Evolutionary conservation across 1,140 invertebrate species (phyloP), one percentile per base, ranked within the genome.

Genomic region (Ectropis grisescens): DNA sequence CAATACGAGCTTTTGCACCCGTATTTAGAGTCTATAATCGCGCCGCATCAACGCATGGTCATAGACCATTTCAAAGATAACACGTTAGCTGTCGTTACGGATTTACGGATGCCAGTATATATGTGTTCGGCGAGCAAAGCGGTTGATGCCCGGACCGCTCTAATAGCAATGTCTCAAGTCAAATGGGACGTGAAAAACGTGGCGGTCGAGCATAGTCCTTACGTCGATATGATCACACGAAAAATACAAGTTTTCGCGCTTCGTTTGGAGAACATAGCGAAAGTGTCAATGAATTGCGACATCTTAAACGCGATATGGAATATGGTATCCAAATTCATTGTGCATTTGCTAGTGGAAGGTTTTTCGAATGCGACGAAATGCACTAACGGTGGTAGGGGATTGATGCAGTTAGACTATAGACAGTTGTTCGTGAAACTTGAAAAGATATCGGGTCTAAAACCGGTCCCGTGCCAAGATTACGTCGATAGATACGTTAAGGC

Each of bases 381-480:
- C 82, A 95, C 95, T 0, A 96, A 96, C 49, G 96, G 95, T 47
- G 98, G 98, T 1, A 82, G 97, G 40, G 97, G 95, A 0, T 71
- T 99, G 2, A 99, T 99, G 97, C 96, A 98, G 67, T 83, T 99
- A 2, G 98, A 99, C 85, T 98, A 96, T 72, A 94, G 96, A 12
- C 97, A 99, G 68, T 90, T 98, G 38, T 86, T 96, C 32, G 91
- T 92, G 6, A 97, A 98, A 60, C 85, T 98, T 19, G 95, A 98
- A 69, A 90, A 90, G 56, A 88, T 98, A 10, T 92, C 93, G 0
- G 86, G 86, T 6, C 55, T 93, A 8, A 89, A 91, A 67, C 95
- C 95, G 9, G 86, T 98, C 22, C 95, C 96, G 6, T 91, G 95
- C 61, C 89, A 90, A 53, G 90, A 95, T 29, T 95, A 94, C 57